Base-by-base conservation (phyloP, 2,113 vertebrate species). In the Eupsittula cactorum region DNA sequence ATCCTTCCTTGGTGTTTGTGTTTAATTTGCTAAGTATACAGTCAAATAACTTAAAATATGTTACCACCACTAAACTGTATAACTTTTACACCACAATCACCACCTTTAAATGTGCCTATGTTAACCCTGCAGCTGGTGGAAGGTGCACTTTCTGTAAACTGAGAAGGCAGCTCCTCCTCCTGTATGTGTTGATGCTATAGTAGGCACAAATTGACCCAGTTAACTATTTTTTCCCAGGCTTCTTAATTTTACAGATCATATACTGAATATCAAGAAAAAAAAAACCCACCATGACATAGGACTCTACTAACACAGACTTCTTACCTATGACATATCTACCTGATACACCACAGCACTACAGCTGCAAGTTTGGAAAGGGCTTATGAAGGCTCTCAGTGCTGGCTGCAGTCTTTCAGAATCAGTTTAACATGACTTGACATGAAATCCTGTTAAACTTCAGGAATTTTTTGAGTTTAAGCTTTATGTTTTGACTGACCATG, bases 331-430 rank as follows among this genome's bases (percentile, higher is more conserved):
- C 31, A 12, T 20, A 29, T 6, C 65, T 50, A 46, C 52, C 24
- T 79, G n/a, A n/a, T 27, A 53, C 8, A 71, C 4, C 28, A 42
- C 7, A 50, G 7, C 8, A n/a, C 2, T 25, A 42, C 9, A 60
- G 44, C 49, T 71, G 31, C n/a, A 62, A 60, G 17, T 59, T 15
- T 62, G 44, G 27, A 74, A 55, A 15, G 17, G 23, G 16, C 2
- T 88, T 46, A 33, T 0, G 0, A 42, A 49, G 25, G 17, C 6
- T 78, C 6, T 27, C 47, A 29, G 0, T 16, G 16, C 15, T 42
- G 27, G 21, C 28, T 69, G 33, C 24, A 65, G 39, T 27, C 62
- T 65, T 82, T 65, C 41, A 80, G 64, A 86, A 74, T 37, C 52
- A 65, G 57, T 35, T 35, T 59, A 35, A 59, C 57, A 35, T 21